Conservation (phyloP, 2,888 invertebrate species). For the Andrena dorsata region DNA sequence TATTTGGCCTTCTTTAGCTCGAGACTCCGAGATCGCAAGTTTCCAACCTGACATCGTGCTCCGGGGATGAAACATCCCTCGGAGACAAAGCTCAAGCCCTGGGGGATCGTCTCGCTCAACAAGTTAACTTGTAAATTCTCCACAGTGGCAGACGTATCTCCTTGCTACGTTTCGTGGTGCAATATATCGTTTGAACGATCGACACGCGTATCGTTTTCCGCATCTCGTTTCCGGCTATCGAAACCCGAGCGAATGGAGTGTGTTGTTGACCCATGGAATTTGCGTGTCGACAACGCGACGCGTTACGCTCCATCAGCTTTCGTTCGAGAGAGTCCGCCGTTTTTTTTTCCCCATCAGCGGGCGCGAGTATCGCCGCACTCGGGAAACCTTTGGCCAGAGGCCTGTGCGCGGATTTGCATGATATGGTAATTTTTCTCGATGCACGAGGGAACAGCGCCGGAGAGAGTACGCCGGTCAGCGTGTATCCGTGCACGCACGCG, state of each 20-base stretch:
- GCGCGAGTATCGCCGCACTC: conserved; percentile 28
- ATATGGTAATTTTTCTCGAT: conserved; percentile 77
- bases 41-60: no score
- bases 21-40: no score
- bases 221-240: conserved; percentile 49
- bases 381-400: conserved; percentile 42
- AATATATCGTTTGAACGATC: conserved; percentile 29
- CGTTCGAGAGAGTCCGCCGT: conserved; percentile 40
- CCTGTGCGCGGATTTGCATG: conserved; percentile 70
- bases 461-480: background rate
- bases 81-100: no score
- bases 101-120: no score
- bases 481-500: background rate
- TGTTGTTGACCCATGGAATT: conserved; percentile 40
- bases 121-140: background rate
- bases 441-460: conserved; percentile 28
- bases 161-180: background rate
- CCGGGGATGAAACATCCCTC: no score
- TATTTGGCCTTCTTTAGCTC: no score
- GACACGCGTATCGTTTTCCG: conserved; percentile 42
- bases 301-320: conserved; percentile 40
- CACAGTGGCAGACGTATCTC: background rate
- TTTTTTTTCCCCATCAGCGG: conserved; percentile 36
- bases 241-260: conserved; percentile 31
- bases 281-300: conserved; percentile 42